Conservation (phyloP, 2,888 invertebrate genomes). For the Drosophila anceps region DNA sequence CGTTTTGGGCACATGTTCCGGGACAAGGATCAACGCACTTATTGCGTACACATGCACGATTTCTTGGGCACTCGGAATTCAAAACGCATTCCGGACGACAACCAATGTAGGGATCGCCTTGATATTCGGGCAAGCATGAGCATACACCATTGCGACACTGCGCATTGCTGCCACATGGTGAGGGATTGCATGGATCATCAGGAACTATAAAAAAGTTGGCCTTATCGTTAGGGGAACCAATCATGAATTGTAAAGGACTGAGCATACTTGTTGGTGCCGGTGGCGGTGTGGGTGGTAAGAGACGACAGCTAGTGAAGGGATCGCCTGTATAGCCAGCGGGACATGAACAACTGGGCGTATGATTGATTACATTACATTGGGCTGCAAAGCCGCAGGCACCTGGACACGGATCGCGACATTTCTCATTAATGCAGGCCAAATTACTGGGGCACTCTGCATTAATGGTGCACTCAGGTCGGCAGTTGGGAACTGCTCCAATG, state of each 20-base stretch:
- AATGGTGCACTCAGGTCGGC: constrained; percentile 91
- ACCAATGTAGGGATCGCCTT: constrained; percentile 91
- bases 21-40: constrained; percentile 94
- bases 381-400: constrained; percentile 91
- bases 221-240: constrained; percentile 18
- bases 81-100: constrained; percentile 93
- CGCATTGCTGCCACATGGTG: constrained; percentile 92
- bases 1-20: constrained; percentile 92
- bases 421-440: constrained; percentile 90
- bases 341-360: constrained; percentile 92
- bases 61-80: constrained; percentile 91
- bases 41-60: constrained; percentile 91
- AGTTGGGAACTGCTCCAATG: constrained; percentile 91
- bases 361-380: constrained; percentile 90
- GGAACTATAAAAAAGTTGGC: constrained; percentile 58
- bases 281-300: constrained; percentile 86
- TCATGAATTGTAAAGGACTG: not conserved
- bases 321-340: constrained; percentile 90
- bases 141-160: constrained; percentile 90
- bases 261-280: constrained; percentile 67
- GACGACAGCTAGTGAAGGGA: constrained; percentile 90
- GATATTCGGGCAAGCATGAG: constrained; percentile 90
- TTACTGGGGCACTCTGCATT: constrained; percentile 91
- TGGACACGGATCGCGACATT: constrained; percentile 91
- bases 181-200: constrained; percentile 89